Base-by-base conservation (phyloP, 2,113 vertebrate genomes). In the Ascaphus truei region DNA sequence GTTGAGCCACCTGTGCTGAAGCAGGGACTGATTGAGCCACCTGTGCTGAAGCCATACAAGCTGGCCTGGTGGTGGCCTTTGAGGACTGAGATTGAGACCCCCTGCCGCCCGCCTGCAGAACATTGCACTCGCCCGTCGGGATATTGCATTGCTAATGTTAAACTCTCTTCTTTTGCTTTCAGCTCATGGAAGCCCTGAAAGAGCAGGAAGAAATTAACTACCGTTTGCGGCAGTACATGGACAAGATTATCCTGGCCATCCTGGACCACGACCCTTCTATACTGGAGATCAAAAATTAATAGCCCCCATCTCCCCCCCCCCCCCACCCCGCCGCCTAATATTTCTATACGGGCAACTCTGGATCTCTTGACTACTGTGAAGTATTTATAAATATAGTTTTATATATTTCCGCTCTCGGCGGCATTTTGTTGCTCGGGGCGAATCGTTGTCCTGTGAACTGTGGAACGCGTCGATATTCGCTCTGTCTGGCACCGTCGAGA, bases 251-350 rank as follows among this genome's bases (percentile, higher is more conserved):
- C 80, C 84, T 99, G 57, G 91, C 92, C 74, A 99, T 99, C 80
- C 84, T 99, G 75, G 97, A 99, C 83, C 94, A 99, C 77, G 98
- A 98, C 72, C 97, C 97, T 0, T 99, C 97, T 76, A 98, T 99
- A 74, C 81, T 99, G 80, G 97, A 99, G 85, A 99, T 99, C 79
- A 99, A 99, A 84, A 91, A 90, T 34, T 96, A 90, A 90, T 84
- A 56, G 11, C 0, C 9, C 18, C 16, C 16, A 31, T 11, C n/a
- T n/a, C n/a, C 68, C 60, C 83, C n/a, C n/a, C n/a, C n/a, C n/a
- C n/a, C n/a, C n/a, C n/a, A n/a, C n/a, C n/a, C n/a, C n/a, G n/a
- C n/a, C 73, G 71, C 73, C 75, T 47, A 47, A 72, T 69, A 74
- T 60, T 63, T 53, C 52, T 57, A 73, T 68, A 77, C 62, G 47